Evolutionary conservation across 2,113 vertebrate species (phyloP), one percentile per base, ranked within the genome.

Genomic region (Acrocephalus kingi): DNA sequence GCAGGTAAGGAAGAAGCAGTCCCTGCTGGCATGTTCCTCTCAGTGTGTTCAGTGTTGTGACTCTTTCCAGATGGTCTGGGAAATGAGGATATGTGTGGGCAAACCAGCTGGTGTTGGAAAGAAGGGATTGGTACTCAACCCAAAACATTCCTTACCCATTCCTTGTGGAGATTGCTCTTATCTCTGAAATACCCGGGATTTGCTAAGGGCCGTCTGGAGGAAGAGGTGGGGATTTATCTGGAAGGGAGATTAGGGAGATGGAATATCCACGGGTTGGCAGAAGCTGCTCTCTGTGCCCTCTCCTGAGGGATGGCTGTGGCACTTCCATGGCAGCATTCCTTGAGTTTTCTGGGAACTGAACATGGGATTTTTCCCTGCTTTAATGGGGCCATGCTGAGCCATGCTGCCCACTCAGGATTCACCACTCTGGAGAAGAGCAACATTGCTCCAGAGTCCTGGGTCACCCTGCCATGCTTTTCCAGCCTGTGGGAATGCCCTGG

Each of bases 391-490:
- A 0, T 16, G 54, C 52, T 0, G 0, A 46, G 48, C 39, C 41
- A 7, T 0, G 6, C 55, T 73, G 45, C 37, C 19, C 6, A 0
- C 39, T 68, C 8, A 4, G 69, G 23, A 54, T 3, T n/a, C 54
- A 7, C 78, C 1, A 0, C 0, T 0, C 28, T 51, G 21, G 20
- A 39, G 52, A 43, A 30, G 28, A 51, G 78, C 3, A 43, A 1
- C 8, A 2, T 41, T 37, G 56, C 46, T 7, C 24, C 7, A 7
- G 51, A 66, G 19, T 9, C 4, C 55, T 10, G 75, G 30, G 31
- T 49, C 75, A 41, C 45, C 33, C 78, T 41, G 92, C 19, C 2
- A 1, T 45, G 49, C 28, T 48, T 22, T 48, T 66, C 39, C 28
- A 48, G n/a, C 18, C 23, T 20, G 22, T 30, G 12, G 80, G n/a